phyloP scores from a whole-genome alignment of 2,797 vertebrate genomes.

The Anableps anableps region DNA sequence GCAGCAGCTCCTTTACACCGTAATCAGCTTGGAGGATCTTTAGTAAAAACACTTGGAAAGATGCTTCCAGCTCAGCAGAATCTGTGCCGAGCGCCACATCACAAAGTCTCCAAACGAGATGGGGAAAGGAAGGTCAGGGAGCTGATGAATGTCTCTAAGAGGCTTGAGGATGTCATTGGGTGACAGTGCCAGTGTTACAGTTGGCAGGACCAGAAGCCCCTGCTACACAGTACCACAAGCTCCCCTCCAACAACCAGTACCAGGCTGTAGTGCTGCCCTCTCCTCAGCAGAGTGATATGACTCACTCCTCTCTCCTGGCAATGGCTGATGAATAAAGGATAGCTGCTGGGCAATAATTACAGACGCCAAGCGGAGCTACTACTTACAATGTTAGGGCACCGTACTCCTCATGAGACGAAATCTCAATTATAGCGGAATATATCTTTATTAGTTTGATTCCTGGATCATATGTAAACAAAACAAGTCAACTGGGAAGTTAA shows the following conservation, averaged over 20 bases:
- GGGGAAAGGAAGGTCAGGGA: not conserved
- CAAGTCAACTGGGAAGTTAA: not conserved
- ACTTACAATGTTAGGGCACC: not conserved
- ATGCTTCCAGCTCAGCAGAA: slow-evolving; percentile 9
- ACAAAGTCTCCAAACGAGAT: slow-evolving; percentile 5
- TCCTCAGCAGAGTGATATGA: slow-evolving; percentile 45
- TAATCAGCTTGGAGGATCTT: slow-evolving; percentile 45
- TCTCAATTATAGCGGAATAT: not conserved
- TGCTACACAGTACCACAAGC: not conserved
- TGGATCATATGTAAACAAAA: not conserved
- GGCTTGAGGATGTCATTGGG: slow-evolving; percentile 8
- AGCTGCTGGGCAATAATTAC: slow-evolving; percentile 65
- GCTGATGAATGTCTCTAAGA: slow-evolving; percentile 20
- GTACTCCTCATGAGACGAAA: not conserved
- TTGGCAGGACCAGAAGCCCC: not conserved
- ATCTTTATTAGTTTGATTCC: not conserved
- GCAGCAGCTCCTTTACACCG: slow-evolving; percentile 43
- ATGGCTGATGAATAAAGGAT: slow-evolving; percentile 43
- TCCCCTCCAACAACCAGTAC: slow-evolving; percentile 3
- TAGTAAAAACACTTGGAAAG: slow-evolving; percentile 22
- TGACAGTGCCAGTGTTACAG: slow-evolving; percentile 8
- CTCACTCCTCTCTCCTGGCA: slow-evolving; percentile 57
- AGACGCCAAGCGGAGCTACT: slow-evolving; percentile 16
- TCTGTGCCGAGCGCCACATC: not conserved
- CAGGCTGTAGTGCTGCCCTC: not conserved